Evolutionary conservation across 2,888 invertebrate genomes (phyloP).

Genomic region (Acanthosepion pharaonis): DNA sequence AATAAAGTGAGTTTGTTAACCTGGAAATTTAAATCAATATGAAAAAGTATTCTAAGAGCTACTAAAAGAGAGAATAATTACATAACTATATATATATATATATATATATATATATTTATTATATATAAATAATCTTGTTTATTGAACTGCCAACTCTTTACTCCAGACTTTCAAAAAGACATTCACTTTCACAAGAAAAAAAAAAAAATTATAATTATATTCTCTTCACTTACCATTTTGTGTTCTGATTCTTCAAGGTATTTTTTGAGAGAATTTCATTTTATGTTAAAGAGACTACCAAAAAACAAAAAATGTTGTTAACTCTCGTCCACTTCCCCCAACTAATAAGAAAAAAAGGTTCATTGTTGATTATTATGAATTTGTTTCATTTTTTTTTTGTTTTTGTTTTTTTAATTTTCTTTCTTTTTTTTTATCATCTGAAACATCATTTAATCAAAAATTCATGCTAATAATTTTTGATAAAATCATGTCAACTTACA

Average conservation of each 20-base stretch:
- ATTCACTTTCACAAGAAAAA: too few species aligned
- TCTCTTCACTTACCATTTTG: slow-evolving; percentile 10
- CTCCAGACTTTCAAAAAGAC: background rate
- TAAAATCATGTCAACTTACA: background rate
- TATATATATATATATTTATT: background rate
- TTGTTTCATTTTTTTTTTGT: background rate
- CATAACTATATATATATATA: background rate
- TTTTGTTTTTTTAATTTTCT: background rate
- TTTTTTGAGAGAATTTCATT: background rate
- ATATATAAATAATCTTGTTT: background rate
- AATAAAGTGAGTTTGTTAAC: background rate
- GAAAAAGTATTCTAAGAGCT: background rate
- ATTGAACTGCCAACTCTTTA: background rate
- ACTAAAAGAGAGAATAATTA: background rate
- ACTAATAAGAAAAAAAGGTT: background rate
- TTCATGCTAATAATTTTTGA: background rate
- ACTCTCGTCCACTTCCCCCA: background rate
- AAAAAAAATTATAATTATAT: background rate
- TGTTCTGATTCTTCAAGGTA: background rate
- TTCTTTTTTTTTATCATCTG: background rate
- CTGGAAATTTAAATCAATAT: background rate
- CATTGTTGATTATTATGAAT: background rate
- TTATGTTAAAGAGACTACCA: background rate
- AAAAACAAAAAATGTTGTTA: background rate
- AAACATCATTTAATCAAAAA: background rate